Percentiles rank a stretch among this genome's conserved stretches.
Conservation (phyloP, 2,888 invertebrate genomes). For the Lymantria dispar region DNA sequence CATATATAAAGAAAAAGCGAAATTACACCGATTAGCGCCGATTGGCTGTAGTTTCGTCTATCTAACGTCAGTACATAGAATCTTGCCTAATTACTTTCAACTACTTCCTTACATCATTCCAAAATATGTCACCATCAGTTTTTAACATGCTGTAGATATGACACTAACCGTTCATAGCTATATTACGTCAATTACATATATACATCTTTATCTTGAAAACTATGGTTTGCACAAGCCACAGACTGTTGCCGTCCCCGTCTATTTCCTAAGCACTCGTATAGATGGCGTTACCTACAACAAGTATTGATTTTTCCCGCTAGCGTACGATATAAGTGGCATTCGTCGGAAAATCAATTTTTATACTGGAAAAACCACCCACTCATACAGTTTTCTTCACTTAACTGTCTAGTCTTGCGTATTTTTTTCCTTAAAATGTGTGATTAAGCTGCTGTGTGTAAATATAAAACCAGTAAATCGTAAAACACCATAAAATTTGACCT, state of each 20-base stretch:
- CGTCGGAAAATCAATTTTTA: conserved; percentile 69
- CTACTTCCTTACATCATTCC: too few relatives aligned
- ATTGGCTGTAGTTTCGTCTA: too few relatives aligned
- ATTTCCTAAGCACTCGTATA: conserved; percentile 26
- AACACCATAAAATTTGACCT: conserved; percentile 27
- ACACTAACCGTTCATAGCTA: too few relatives aligned
- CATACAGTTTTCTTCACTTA: neutral
- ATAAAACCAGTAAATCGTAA: conserved; percentile 14
- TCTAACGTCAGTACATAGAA: too few relatives aligned
- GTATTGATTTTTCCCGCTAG: conserved; percentile 68
- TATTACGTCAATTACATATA: neutral
- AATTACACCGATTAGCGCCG: too few relatives aligned
- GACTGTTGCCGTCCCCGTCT: neutral
- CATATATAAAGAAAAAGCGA: too few relatives aligned
- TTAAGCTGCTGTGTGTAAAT: neutral
- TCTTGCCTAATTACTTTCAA: too few relatives aligned
- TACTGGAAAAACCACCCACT: conserved; percentile 55
- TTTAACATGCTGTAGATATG: too few relatives aligned
- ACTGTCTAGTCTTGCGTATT: conserved; percentile 34
- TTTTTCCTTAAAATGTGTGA: conserved; percentile 14
- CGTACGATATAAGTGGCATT: conserved; percentile 28
- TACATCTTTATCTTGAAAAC: neutral
- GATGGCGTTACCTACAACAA: conserved; percentile 57
- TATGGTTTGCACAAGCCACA: neutral
- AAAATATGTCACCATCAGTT: too few relatives aligned